These are phyloP conservation scores for Syngnathus acus DNA, from an alignment of 2,797 vertebrate species.

Conservation along the genomic window DNA sequence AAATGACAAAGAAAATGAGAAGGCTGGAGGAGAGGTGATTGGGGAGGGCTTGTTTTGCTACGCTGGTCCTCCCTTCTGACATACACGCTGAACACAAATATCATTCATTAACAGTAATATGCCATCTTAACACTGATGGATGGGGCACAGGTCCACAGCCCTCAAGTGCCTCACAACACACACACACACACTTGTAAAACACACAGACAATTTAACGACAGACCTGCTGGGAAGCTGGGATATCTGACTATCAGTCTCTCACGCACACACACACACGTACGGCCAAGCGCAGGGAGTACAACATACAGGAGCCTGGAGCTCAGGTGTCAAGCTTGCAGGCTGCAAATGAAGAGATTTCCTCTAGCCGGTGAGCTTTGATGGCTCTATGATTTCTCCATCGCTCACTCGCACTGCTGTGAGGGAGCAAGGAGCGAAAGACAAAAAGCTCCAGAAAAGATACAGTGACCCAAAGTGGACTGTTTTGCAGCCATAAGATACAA, in stretches of 20 bases:
- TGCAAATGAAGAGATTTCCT: conserved; percentile 81
- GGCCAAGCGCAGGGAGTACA: conserved; percentile 11
- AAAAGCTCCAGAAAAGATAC: not conserved
- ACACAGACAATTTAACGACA: conserved; percentile 93
- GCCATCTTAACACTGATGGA: conserved; percentile 84
- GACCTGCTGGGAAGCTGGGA: conserved; percentile 80
- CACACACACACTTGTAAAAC: conserved; percentile 83
- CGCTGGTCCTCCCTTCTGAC: conserved; percentile 66
- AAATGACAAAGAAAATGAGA: conserved; percentile 48
- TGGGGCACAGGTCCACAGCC: conserved; percentile 65
- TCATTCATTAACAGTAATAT: conserved; percentile 91
- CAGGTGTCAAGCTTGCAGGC: conserved; percentile 63
- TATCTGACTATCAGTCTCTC: conserved; percentile 69
- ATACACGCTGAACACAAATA: conserved; percentile 76
- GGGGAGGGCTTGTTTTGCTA: conserved; percentile 63
- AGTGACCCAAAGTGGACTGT: not conserved
- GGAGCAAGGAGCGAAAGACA: conserved; percentile 21
- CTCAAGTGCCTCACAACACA: conserved; percentile 42
- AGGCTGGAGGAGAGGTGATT: conserved; percentile 53
- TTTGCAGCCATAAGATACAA: not conserved
- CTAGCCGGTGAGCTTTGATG: conserved; percentile 63
- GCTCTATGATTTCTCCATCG: conserved; percentile 68
- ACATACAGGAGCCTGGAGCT: conserved; percentile 50
- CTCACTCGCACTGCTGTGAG: conserved; percentile 42
- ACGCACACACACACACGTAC: conserved; percentile 9